Evolutionary conservation across 2,797 vertebrate species (phyloP), one percentile per base, ranked within the genome.

Genomic region (Numenius phaeopus): DNA sequence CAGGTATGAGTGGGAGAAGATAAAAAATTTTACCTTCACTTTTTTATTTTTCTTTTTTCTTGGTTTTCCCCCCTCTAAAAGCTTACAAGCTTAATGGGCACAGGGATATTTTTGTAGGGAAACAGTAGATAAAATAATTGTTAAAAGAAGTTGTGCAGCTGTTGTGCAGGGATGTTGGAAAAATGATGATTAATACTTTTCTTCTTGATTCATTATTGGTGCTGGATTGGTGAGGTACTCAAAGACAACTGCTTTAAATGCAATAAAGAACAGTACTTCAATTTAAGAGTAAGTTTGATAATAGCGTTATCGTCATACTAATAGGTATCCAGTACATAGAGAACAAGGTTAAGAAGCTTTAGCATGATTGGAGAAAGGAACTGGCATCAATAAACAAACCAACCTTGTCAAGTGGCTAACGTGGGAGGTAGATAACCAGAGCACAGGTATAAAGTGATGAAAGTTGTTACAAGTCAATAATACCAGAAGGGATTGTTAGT

Each of bases 391-490:
- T 72, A 78, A 82, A 83, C 65, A 78, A 67, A 49, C 18, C 50
- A 49, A 1, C 61, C 37, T 87, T 86, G 75, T 88, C 85, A 70
- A 69, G 18, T 62, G 64, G 59, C 73, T 84, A 30, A 70, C 47
- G 84, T 90, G 81, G 85, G 90, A 95, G 86, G 85, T 11, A 54
- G 83, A 78, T 94, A 83, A 81, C 69, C 83, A 94, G 83, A 88
- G 67, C 57, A 58, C 65, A 94, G 72, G 81, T 90, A 89, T 87
- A 87, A 89, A 91, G 83, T 90, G 93, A 93, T 93, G 91, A 83
- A 95, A 97, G 79, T 82, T 85, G 37, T 71, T 92, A 73, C 39
- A 79, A 82, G 78, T 89, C 84, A 87, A 65, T 95, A 86, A 90
- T 92, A 88, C 44, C 81, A 89, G 52, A 52, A 91, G 42, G 34